Percentiles rank a stretch among this genome's conserved stretches.
phyloP scores from a whole-genome alignment of 2,797 vertebrate species.

The Clarias platycephalus region DNA sequence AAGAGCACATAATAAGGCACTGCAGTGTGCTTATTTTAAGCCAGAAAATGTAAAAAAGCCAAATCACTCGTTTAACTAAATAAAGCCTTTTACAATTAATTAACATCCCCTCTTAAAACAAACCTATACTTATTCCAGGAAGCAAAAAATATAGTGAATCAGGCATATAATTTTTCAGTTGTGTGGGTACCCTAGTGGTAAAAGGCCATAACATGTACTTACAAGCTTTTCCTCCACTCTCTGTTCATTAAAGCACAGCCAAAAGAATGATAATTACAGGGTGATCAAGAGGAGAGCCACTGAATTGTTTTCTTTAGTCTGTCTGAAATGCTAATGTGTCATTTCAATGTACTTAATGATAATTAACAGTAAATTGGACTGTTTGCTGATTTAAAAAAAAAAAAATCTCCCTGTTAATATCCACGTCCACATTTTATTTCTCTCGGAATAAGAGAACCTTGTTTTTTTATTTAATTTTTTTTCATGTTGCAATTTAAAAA shows the following conservation, averaged over 20 bases:
- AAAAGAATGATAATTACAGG: slow-evolving; percentile 63
- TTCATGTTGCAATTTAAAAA: slow-evolving; percentile 9
- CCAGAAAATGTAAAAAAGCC: neutral
- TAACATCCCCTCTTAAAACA: slow-evolving; percentile 13
- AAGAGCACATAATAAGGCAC: slow-evolving; percentile 5
- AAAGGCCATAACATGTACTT: slow-evolving; percentile 40
- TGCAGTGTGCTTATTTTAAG: neutral
- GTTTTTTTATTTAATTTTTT: neutral
- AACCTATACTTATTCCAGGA: slow-evolving; percentile 31
- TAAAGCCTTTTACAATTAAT: slow-evolving; percentile 16
- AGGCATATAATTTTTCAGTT: slow-evolving; percentile 48
- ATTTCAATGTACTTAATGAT: slow-evolving; percentile 61
- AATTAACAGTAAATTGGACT: slow-evolving; percentile 58
- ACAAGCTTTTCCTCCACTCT: slow-evolving; percentile 46
- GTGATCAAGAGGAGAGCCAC: slow-evolving; percentile 61
- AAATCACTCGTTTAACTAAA: slow-evolving; percentile 16
- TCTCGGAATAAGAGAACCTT: slow-evolving; percentile 5
- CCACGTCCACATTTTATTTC: slow-evolving; percentile 39
- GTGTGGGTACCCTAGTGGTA: slow-evolving; percentile 59
- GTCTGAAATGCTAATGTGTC: slow-evolving; percentile 63
- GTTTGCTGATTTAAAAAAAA: slow-evolving; percentile 59
- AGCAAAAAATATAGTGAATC: slow-evolving; percentile 21
- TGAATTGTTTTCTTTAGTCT: slow-evolving; percentile 64
- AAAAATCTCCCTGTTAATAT: slow-evolving; percentile 44
- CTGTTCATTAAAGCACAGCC: slow-evolving; percentile 54